Conservation (phyloP, 2,888 invertebrate genomes). For the Odontomyia ornata region DNA sequence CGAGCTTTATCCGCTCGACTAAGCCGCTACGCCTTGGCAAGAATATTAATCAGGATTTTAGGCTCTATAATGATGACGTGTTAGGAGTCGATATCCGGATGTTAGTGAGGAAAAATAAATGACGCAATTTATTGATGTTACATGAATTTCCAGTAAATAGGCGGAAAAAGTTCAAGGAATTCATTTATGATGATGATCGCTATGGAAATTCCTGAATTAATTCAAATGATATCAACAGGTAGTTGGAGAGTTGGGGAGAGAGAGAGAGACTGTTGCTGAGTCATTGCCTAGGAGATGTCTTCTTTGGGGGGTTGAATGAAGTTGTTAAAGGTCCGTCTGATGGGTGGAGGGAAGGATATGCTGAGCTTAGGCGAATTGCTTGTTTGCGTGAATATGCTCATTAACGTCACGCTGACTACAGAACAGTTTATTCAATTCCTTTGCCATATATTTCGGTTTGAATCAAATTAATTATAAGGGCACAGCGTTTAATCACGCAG, state of each 20-base stretch:
- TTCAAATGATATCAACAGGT: background rate
- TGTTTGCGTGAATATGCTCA: no score
- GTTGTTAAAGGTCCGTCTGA: no score
- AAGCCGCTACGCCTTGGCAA: background rate
- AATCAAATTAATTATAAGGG: no score
- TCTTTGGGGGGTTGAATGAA: background rate
- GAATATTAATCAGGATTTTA: constrained; percentile 13
- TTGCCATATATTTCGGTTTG: background rate
- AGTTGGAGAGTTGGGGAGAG: background rate
- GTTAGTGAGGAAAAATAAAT: background rate
- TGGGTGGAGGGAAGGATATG: no score
- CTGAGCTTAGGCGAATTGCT: no score
- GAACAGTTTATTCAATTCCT: background rate
- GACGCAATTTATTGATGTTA: constrained; percentile 8
- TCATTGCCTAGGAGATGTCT: background rate
- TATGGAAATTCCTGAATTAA: background rate
- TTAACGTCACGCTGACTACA: no score
- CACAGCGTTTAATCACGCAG: no score
- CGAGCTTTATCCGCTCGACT: no score
- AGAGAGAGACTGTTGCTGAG: background rate
- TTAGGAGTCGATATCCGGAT: background rate
- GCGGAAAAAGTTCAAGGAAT: background rate
- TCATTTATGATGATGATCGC: no score
- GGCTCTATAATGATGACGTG: constrained; percentile 10
- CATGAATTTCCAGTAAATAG: background rate